A percentile compares a stretch with the other conserved stretches of the same genome.
phyloP scores from a whole-genome alignment of 2,113 vertebrate species.

The Eleginops maclovinus region DNA sequence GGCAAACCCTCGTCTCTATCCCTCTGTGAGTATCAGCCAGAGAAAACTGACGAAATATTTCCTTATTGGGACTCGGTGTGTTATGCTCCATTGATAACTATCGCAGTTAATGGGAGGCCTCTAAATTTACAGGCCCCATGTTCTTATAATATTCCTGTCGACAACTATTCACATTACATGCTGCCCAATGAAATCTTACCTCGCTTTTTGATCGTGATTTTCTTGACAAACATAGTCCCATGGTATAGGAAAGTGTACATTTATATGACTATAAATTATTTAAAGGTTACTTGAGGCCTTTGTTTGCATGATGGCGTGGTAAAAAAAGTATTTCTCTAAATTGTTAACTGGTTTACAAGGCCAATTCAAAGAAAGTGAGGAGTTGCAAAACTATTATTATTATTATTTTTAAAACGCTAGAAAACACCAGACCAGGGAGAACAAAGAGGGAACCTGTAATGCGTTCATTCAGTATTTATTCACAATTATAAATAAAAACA shows the following conservation, averaged over 20 bases:
- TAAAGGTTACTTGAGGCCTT: background rate
- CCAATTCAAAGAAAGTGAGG: background rate
- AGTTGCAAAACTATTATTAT: too few species aligned
- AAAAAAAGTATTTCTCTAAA: too few species aligned
- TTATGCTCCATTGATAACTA: background rate
- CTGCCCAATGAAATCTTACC: background rate
- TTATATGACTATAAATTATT: background rate
- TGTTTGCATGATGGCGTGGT: background rate
- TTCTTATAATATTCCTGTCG: background rate
- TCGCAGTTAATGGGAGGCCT: constrained; percentile 28
- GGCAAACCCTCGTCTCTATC: constrained; percentile 20
- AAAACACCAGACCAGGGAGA: too few species aligned
- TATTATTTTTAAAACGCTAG: too few species aligned
- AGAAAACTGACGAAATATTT: background rate
- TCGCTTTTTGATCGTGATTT: background rate
- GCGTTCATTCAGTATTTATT: too few species aligned
- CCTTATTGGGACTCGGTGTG: background rate
- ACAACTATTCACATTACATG: background rate
- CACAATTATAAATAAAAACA: too few species aligned
- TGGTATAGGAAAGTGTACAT: background rate
- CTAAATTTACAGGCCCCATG: constrained; percentile 7
- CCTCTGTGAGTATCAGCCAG: background rate
- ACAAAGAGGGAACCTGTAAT: background rate
- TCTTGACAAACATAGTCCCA: background rate
- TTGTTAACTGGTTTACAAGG: background rate